These are phyloP conservation scores for Congeria kusceri DNA, from an alignment of 2,888 invertebrate species.

Conservation along the genomic window DNA sequence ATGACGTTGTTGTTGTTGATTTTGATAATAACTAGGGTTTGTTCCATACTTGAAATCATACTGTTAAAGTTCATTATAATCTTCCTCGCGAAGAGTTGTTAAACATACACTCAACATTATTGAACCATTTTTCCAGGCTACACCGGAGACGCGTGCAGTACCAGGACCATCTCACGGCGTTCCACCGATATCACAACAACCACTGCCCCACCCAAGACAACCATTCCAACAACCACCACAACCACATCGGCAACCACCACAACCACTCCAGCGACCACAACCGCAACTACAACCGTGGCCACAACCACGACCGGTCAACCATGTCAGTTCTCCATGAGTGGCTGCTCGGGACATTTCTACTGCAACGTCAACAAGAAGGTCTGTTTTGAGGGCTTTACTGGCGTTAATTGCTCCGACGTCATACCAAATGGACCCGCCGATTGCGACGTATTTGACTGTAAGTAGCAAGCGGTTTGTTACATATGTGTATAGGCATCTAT, in stretches of 20 bases:
- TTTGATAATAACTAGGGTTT: too few relatives aligned
- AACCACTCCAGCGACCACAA: slow-evolving; percentile 23
- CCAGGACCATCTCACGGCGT: slow-evolving; percentile 10
- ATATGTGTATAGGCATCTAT: too few relatives aligned
- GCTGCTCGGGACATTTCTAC: slow-evolving; percentile 32
- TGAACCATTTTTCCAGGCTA: slow-evolving; percentile 13
- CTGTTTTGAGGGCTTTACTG: slow-evolving; percentile 47
- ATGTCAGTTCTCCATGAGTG: slow-evolving; percentile 4
- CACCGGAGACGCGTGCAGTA: slow-evolving; percentile 13
- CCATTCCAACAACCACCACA: slow-evolving; percentile 16
- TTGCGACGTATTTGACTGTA: slow-evolving; percentile 51
- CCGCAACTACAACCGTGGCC: slow-evolving; percentile 23
- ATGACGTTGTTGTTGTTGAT: too few relatives aligned
- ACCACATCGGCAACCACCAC: neutral
- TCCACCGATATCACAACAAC: slow-evolving; percentile 31
- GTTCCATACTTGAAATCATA: too few relatives aligned
- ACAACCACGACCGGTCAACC: slow-evolving; percentile 3
- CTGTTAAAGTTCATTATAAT: too few relatives aligned
- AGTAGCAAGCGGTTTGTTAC: slow-evolving; percentile 4
- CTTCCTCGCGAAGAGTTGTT: too few relatives aligned
- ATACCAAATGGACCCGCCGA: slow-evolving; percentile 31
- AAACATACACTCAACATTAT: too few relatives aligned
- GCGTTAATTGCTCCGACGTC: slow-evolving; percentile 25
- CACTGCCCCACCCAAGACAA: slow-evolving; percentile 23
- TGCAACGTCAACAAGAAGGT: slow-evolving; percentile 9